Evolutionary conservation across 37 sponge, comb jelly and placozoan species (phyloP), one percentile per base, ranked within the genome.

Genomic region (Bolinopsis microptera): DNA sequence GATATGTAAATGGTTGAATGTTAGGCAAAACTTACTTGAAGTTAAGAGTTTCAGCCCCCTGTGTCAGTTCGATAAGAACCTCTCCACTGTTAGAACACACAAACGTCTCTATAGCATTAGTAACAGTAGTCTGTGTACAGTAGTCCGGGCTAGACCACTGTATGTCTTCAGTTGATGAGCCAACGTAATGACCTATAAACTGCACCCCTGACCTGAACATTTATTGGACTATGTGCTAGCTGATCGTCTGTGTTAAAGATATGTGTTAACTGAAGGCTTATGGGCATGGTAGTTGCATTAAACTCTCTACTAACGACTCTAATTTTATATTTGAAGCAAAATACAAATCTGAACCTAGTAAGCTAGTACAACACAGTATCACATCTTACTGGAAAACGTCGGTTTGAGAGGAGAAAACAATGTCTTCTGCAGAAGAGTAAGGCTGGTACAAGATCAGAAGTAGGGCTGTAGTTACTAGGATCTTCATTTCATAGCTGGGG

Each of bases 141-240:
- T 24, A n/a, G 31, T 35, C 27, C 0, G 90, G 61, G 1, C 27
- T 27, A 30, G n/a, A 24, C 90, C 90, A 86, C 39, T 40, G 38
- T 40, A 1, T 0, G 34, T 40, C 18, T 0, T 27, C 90, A 9
- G 90, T 0, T 24, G 61, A 22, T 18, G 90, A 9, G 0, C 90
- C 90, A 40, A 86, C 48, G 30, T 86, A 86, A 25, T 86, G n/a
- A 1, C 31, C 90, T 5, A 86, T 26, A 35, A 77, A 77, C 9
- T 34, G 80, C 21, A 77, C 35, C 0, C 80, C 35, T 32, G 80
- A 77, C 35, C 80, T 77, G 80, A 18, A 18, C 61, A 48, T n/a
- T n/a, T n/a, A n/a, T n/a, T n/a, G n/a, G n/a, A n/a, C n/a, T n/a
- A n/a, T n/a, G n/a, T n/a, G n/a, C n/a, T n/a, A n/a, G n/a, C n/a